Evolutionary conservation across 1,140 invertebrate genomes (phyloP).

Genomic region (Sminthurides bifidus): DNA sequence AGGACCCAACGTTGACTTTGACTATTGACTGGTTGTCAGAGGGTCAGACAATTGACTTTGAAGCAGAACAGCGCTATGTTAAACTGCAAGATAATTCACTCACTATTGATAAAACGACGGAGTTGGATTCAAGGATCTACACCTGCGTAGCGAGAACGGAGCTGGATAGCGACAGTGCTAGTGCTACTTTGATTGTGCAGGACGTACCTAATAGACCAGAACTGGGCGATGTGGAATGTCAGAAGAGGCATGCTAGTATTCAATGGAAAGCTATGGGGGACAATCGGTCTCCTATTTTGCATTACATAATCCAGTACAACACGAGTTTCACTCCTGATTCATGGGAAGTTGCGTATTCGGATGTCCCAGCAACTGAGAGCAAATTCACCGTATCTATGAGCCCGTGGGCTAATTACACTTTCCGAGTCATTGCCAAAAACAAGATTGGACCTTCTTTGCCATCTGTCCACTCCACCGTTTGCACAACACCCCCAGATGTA

Average conservation of each 20-base stretch:
- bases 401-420: slow-evolving; percentile 94
- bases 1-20: neutral
- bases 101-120: slow-evolving; percentile 83
- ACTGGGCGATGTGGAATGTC: slow-evolving; percentile 52
- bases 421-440: slow-evolving; percentile 44
- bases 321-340: slow-evolving; percentile 85
- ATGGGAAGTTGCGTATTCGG: slow-evolving; percentile 67
- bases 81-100: slow-evolving; percentile 79
- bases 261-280: slow-evolving; percentile 80
- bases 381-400: slow-evolving; percentile 62
- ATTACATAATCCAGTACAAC: slow-evolving; percentile 85
- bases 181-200: slow-evolving; percentile 84
- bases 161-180: slow-evolving; percentile 67
- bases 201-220: slow-evolving; percentile 85
- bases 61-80: slow-evolving; percentile 67
- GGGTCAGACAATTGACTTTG: slow-evolving; percentile 73
- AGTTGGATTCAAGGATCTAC: slow-evolving; percentile 87
- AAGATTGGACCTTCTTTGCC: slow-evolving; percentile 62
- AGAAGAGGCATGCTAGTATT: slow-evolving; percentile 55
- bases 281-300: slow-evolving; percentile 84
- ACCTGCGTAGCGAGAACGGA: slow-evolving; percentile 89
- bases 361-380: slow-evolving; percentile 65
- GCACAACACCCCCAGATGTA: slow-evolving; percentile 73
- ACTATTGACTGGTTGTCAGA: slow-evolving; percentile 77
- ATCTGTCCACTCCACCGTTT: slow-evolving; percentile 65